Percentiles rank a stretch among this genome's conserved stretches.
phyloP scores from a whole-genome alignment of 2,797 vertebrate genomes.

The Enteromius argenteus region DNA sequence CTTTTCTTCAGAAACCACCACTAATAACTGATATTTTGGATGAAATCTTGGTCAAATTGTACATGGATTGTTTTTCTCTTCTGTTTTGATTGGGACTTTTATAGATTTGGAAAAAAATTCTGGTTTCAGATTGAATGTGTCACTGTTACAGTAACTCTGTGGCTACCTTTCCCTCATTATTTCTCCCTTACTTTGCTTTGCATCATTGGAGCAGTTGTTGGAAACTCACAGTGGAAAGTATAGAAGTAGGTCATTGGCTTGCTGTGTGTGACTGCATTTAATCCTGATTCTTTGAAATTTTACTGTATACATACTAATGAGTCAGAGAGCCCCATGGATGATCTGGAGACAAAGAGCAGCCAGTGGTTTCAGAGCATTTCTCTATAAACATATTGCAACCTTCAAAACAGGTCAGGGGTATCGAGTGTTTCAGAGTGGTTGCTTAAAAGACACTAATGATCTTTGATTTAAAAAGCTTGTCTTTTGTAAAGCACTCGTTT shows the following conservation, averaged over 20 bases:
- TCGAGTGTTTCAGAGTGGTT: background rate
- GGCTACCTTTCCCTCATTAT: conserved; percentile 29
- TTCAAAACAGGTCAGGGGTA: conserved; percentile 32
- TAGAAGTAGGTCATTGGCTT: conserved; percentile 66
- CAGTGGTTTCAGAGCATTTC: conserved; percentile 10
- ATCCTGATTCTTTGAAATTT: background rate
- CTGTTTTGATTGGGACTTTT: background rate
- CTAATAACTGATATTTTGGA: background rate
- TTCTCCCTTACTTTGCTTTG: conserved; percentile 41
- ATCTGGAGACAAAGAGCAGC: conserved; percentile 23
- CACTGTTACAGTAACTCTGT: background rate
- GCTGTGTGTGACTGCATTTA: conserved; percentile 25
- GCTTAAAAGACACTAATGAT: conserved; percentile 10
- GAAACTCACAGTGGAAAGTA: conserved; percentile 66
- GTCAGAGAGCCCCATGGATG: conserved; percentile 15
- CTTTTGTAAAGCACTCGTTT: background rate
- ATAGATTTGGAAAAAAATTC: background rate
- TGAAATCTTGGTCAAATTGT: background rate
- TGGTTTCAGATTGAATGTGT: conserved; percentile 1
- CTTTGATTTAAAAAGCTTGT: background rate
- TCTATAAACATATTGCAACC: conserved; percentile 18
- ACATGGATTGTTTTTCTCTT: background rate
- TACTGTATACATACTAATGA: conserved; percentile 42
- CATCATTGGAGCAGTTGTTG: conserved; percentile 27
- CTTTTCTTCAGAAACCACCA: background rate